Evolutionary conservation across 2,113 vertebrate genomes (phyloP).

Genomic region (Rhea pennata): DNA sequence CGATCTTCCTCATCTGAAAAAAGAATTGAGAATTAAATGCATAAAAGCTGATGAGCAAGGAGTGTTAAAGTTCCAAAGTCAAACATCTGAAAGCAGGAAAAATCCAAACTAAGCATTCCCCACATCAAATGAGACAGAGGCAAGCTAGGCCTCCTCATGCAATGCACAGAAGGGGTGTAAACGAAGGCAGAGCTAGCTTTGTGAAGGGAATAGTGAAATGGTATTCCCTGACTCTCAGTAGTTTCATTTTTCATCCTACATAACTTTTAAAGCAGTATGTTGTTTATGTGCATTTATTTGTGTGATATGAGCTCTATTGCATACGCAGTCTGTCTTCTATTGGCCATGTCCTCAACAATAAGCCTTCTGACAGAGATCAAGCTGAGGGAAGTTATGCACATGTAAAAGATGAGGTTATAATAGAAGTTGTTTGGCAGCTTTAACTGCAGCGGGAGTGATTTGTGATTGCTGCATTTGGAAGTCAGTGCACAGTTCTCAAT

Average conservation of each 20-base stretch:
- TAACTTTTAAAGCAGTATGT: not conserved
- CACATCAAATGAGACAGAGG: not conserved
- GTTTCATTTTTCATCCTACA: not conserved
- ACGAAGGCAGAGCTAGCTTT: not conserved
- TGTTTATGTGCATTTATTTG: not conserved
- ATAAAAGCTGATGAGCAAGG: conserved; percentile 10
- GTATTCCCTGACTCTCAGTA: not conserved
- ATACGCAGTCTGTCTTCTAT: not conserved
- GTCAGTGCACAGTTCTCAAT: not conserved
- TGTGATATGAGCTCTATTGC: not conserved
- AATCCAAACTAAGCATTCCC: not conserved
- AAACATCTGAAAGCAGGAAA: conserved; percentile 32
- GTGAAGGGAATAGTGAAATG: not conserved
- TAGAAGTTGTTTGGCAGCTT: not conserved
- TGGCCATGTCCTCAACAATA: not conserved
- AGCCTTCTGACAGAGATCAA: not conserved
- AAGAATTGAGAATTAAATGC: not conserved
- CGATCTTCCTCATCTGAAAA: not conserved
- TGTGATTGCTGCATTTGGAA: not conserved
- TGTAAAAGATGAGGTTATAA: not conserved
- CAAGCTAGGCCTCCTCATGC: not conserved
- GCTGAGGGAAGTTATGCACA: not conserved
- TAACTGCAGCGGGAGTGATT: not conserved
- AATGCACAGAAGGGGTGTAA: not conserved
- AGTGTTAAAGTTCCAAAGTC: conserved; percentile 8